Conservation (phyloP, 2,888 invertebrate genomes). For the Drosophila neonasuta region DNA sequence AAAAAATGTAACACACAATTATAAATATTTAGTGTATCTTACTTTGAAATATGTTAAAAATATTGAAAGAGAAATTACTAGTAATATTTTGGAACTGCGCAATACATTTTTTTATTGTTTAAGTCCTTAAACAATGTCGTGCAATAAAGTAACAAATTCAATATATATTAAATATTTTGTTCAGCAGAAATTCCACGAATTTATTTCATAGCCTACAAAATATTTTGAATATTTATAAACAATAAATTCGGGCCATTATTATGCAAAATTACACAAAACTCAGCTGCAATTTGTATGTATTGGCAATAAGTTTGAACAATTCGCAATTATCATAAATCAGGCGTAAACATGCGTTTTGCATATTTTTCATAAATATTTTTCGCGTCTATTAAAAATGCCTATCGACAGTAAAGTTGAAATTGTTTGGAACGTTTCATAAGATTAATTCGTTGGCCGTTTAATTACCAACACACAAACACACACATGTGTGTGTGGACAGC, state of each 20-base stretch:
- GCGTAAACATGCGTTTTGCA: conserved; percentile 24
- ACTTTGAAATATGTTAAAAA: no score
- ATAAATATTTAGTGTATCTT: no score
- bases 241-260: not conserved
- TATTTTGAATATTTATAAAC: conserved; percentile 3
- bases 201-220: conserved; percentile 1
- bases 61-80: no score
- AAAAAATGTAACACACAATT: no score
- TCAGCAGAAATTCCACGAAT: not conserved
- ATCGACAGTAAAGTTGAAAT: conserved; percentile 44
- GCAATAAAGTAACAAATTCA: not conserved
- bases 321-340: conserved; percentile 69
- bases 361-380: conserved; percentile 27
- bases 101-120: no score
- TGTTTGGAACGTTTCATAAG: conserved; percentile 44
- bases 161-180: not conserved
- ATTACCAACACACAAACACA: conserved; percentile 41
- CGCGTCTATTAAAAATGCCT: conserved; percentile 3
- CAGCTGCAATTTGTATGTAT: conserved; percentile 15
- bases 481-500: conserved; percentile 10
- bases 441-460: conserved; percentile 64
- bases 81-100: no score
- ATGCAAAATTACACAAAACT: not conserved
- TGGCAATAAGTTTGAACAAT: conserved; percentile 21
- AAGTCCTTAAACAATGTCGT: not conserved